Evolutionary conservation across 2,113 vertebrate species (phyloP).

Genomic region (Turnix velox): DNA sequence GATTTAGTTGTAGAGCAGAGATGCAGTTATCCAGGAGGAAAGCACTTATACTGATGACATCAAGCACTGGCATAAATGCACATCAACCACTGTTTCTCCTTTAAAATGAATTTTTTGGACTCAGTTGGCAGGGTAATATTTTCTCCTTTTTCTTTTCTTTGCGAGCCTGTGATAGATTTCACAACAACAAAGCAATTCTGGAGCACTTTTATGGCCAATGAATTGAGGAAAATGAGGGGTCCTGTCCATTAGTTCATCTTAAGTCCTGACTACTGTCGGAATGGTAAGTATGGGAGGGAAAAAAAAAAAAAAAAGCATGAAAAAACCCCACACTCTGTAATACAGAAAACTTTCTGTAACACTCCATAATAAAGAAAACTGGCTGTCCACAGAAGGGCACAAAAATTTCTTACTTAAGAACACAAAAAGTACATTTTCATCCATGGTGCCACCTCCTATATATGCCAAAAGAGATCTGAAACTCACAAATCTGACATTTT

Average conservation of each 20-base stretch:
- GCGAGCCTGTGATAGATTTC: conserved; percentile 32
- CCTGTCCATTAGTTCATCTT: conserved; percentile 53
- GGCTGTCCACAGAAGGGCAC: background rate
- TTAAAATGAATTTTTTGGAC: conserved; percentile 21
- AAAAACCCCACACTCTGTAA: background rate
- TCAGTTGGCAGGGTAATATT: conserved; percentile 19
- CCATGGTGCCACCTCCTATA: background rate
- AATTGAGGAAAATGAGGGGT: conserved; percentile 60
- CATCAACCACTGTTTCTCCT: conserved; percentile 17
- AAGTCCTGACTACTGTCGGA: conserved; percentile 9
- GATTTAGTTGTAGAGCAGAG: background rate
- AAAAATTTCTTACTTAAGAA: background rate
- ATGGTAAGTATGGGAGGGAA: background rate
- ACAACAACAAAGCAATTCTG: conserved; percentile 39
- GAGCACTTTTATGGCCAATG: conserved; percentile 24
- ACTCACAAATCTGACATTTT: background rate
- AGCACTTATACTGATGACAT: conserved; percentile 29
- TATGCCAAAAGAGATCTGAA: background rate
- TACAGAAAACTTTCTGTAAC: background rate
- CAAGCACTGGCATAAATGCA: conserved; percentile 26
- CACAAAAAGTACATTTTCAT: background rate
- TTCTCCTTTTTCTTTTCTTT: conserved; percentile 22
- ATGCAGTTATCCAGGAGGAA: background rate
- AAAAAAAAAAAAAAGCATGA: background rate
- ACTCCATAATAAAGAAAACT: background rate